Base-by-base conservation (phyloP, 2,797 vertebrate genomes). In the Setipinna tenuifilis region DNA sequence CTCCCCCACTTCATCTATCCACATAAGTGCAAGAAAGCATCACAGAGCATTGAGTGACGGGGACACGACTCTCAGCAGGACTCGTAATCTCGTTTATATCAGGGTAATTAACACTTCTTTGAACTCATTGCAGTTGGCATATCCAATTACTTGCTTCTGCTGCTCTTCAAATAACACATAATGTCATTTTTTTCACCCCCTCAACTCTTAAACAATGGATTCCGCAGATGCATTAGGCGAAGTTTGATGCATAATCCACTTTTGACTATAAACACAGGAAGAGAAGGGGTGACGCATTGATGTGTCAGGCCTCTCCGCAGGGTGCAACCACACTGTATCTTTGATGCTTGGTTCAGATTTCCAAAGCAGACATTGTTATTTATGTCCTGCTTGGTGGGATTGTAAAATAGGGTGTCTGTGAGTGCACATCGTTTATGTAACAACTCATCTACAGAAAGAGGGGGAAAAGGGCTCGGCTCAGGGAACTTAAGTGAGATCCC, bases 21-120 rank as follows among this genome's bases (percentile, higher is more conserved):
- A 81, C 35, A 16, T 48, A 71, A 23, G 82, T 68, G 82, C 59
- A 65, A 28, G 71, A 25, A 84, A 85, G 81, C 85, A 68, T n/a
- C 65, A 44, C 62, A 58, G 75, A 83, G 78, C 78, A 75, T 75
- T 89, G 84, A 88, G 68, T 87, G 84, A 88, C 82, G 41, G 86
- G 86, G 84, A 88, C 58, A 44, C 81, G 87, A 85, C 87, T 87
- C 88, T 80, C 86, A 89, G 85, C 88, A 87, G 86, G 85, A 86
- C 83, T 80, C 85, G 68, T 87, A 88, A 90, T 89, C 86, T 86
- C 44, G 78, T 85, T 88, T 86, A 89, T 86, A 90, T 89, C 89
- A 84, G 82, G 85, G 84, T 88, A 90, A 90, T 89, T 90, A 90
- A 85, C 85, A 87, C 83, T 84, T 88, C 84, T 90, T 86, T 91